Evolutionary conservation across 2,797 vertebrate genomes (phyloP), one percentile per base, ranked within the genome.

Genomic region (Perodicticus potto): DNA sequence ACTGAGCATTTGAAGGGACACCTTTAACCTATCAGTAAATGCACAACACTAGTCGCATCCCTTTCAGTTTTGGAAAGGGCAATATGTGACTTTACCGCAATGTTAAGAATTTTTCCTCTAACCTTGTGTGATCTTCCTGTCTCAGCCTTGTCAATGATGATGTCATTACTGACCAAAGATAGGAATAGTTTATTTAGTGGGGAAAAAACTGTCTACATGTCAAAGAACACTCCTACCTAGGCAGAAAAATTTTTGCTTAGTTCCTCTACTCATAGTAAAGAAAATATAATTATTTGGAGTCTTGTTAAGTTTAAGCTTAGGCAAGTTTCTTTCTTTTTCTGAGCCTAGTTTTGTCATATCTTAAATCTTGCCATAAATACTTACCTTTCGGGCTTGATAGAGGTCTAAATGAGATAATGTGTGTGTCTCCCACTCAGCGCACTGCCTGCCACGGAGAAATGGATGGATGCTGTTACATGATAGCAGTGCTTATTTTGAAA

Each of bases 361-460:
- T 80, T 93, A 93, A 74, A 86, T 37, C 83, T 80, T 86, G 45
- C 25, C 70, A 45, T 77, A 43, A 89, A 61, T 49, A 23, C 2
- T 37, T 70, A 8, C 20, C 25, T 96, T 96, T 86, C n/a, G 43
- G 72, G 11, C 43, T 78, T 96, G 67, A 76, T 49, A 55, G 34
- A 53, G 27, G 73, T 87, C 53, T 29, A 74, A 85, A 74, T 12
- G 17, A 86, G 29, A 78, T 74, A 72, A 49, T 43, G 19, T 32
- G 2, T 25, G 61, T 67, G 3, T 73, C 5, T 63, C 80, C 17
- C 5, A 91, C 45, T 70, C 19, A 53, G 34, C 40, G 34, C 1
- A 8, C 37, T 2, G 1, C 10, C 17, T n/a, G 43, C 77, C 59
- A 37, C 8, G 0, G 40, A 13, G 9, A 67, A 93, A 92, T 63